phyloP scores from a whole-genome alignment of 2,113 vertebrate species.

The Rhizomys pruinosus region DNA sequence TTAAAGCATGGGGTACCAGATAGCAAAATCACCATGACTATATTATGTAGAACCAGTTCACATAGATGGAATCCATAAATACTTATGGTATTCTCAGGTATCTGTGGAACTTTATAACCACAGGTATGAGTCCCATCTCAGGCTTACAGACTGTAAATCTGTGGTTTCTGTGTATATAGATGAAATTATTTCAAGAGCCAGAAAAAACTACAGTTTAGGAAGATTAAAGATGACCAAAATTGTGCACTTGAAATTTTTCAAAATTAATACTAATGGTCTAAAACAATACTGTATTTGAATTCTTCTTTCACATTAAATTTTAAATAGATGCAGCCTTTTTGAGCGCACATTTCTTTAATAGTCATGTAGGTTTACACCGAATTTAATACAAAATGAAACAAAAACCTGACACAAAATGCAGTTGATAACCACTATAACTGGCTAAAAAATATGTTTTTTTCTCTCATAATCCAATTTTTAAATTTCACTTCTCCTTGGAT shows the following conservation, averaged over 20 bases:
- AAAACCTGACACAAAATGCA: not conserved
- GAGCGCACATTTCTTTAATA: not conserved
- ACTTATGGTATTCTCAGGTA: not conserved
- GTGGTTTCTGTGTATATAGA: not conserved
- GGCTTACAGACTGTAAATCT: not conserved
- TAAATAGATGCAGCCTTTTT: slow-evolving; percentile 8
- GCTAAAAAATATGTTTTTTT: slow-evolving; percentile 26
- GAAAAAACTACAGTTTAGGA: not conserved
- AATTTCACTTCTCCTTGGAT: slow-evolving; percentile 40
- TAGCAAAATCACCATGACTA: not conserved
- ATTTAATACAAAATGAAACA: not conserved
- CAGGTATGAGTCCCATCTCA: not conserved
- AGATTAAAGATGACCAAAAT: slow-evolving; percentile 39
- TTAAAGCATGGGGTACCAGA: not conserved
- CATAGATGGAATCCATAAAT: not conserved
- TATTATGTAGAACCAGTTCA: not conserved
- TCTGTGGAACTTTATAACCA: slow-evolving; percentile 12
- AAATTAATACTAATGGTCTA: slow-evolving; percentile 33
- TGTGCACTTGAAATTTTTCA: not conserved
- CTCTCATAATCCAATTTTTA: slow-evolving; percentile 20
- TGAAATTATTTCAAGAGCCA: slow-evolving; percentile 37
- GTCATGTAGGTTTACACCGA: not conserved
- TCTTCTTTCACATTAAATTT: slow-evolving; percentile 51
- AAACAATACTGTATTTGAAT: not conserved
- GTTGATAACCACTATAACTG: not conserved